Base-by-base conservation (phyloP, 2,113 vertebrate genomes). In the Motacilla alba region DNA sequence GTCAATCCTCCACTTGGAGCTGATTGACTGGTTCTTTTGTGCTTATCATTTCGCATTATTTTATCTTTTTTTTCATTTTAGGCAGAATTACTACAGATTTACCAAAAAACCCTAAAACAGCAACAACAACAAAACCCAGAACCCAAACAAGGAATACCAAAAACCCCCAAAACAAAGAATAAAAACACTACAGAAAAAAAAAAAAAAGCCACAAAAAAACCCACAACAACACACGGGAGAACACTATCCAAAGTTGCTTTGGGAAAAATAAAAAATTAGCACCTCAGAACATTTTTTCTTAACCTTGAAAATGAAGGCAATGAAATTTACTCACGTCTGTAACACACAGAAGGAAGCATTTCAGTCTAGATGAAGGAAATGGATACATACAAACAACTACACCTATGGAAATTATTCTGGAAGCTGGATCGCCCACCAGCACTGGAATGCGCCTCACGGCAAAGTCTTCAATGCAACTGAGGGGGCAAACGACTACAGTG, bases 381-480 rank as follows among this genome's bases (percentile, higher is more conserved):
- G 17, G 43, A 35, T 6, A 33, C 4, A 24, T 17, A 53, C 9
- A 39, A 67, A 60, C 21, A 62, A 28, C 28, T 35, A 35, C 35
- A 35, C 35, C 44, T 44, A 5, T 13, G 16, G 43, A 49, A n/a
- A 49, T 35, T 20, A 9, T 68, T 63, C 35, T 35, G 35, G 35
- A 35, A 35, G 35, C 35, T 35, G 37, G 6, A 44, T 33, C 13
- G 20, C 13, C 13, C 41, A 21, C 0, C 0, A 79, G 9, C 22
- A 74, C 9, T 28, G 26, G 3, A 12, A 82, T 69, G 11, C 10
- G 27, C 15, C 62, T 60, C 35, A 35, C 22, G 31, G 17, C 9
- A 18, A 50, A 62, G 15, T 69, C 52, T 49, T 37, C 35, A 64
- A 18, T 10, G 9, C 35, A 89, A 37, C 4, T 64, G 16, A 37